phyloP scores from a whole-genome alignment of 2,888 invertebrate species.

The Andrena hattorfiana region DNA sequence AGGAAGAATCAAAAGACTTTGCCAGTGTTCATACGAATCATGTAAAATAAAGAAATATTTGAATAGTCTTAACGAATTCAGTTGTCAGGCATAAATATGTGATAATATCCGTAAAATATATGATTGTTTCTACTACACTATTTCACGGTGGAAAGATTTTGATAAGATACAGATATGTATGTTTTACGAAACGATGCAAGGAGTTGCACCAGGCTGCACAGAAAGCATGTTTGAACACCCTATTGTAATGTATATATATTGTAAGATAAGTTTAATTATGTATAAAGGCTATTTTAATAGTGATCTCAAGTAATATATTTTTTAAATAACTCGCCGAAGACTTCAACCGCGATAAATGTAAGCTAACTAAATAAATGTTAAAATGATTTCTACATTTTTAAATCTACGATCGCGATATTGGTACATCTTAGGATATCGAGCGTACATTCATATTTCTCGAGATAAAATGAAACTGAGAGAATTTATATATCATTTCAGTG shows the following conservation, averaged over 20 bases:
- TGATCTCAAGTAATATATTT: constrained; percentile 16
- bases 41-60: neutral
- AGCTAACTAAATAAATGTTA: neutral
- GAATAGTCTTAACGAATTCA: constrained; percentile 5
- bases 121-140: constrained; percentile 11
- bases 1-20: constrained; percentile 29
- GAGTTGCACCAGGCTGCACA: constrained; percentile 7
- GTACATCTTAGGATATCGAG: neutral
- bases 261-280: constrained; percentile 33
- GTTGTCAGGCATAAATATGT: constrained; percentile 11
- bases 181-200: constrained; percentile 19
- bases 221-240: constrained; percentile 17
- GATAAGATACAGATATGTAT: constrained; percentile 4
- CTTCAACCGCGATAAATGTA: constrained; percentile 1
- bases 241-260: constrained; percentile 10
- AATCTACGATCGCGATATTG: neutral
- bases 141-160: constrained; percentile 2
- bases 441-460: neutral
- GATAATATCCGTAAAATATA: constrained; percentile 22
- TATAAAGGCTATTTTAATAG: constrained; percentile 41
- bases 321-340: constrained; percentile 3
- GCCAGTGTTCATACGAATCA: constrained; percentile 2
- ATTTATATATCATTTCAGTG: neutral
- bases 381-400: too few species aligned
- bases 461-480: neutral